A percentile compares a stretch with the other conserved stretches of the same genome.
phyloP scores from a whole-genome alignment of 2,797 vertebrate genomes.

The Numenius phaeopus region DNA sequence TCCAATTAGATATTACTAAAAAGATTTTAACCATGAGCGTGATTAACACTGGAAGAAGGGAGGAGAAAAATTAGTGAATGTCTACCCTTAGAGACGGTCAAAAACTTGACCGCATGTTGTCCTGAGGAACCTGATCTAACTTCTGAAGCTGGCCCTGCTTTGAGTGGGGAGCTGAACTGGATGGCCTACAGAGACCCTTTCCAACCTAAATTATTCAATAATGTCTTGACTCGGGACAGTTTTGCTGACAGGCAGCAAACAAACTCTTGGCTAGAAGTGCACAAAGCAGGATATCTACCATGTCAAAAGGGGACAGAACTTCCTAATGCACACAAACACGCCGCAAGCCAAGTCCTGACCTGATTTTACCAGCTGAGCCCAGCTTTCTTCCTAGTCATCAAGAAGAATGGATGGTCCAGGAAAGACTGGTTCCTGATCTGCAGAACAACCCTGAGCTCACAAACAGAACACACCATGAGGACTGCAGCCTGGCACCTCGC shows the following conservation, averaged over 20 bases:
- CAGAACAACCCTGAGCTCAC: neutral
- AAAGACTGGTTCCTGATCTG: neutral
- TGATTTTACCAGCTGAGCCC: neutral
- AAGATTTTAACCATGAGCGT: neutral
- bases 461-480: neutral
- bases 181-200: neutral
- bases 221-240: neutral
- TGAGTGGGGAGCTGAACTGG: neutral
- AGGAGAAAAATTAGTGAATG: neutral
- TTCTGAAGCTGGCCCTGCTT: neutral
- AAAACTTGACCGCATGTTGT: neutral
- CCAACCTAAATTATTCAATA: neutral
- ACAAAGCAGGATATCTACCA: rapidly evolving
- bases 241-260: neutral
- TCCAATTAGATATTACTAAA: neutral
- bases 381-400: neutral
- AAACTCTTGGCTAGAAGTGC: neutral
- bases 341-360: neutral
- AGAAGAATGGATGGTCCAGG: neutral
- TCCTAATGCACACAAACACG: neutral
- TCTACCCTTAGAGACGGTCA: neutral
- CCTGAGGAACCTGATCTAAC: neutral
- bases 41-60: neutral
- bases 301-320: neutral
- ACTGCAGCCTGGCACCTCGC: neutral